Evolutionary conservation across 1,140 invertebrate species (phyloP).

Genomic region (Polyergus mexicanus): DNA sequence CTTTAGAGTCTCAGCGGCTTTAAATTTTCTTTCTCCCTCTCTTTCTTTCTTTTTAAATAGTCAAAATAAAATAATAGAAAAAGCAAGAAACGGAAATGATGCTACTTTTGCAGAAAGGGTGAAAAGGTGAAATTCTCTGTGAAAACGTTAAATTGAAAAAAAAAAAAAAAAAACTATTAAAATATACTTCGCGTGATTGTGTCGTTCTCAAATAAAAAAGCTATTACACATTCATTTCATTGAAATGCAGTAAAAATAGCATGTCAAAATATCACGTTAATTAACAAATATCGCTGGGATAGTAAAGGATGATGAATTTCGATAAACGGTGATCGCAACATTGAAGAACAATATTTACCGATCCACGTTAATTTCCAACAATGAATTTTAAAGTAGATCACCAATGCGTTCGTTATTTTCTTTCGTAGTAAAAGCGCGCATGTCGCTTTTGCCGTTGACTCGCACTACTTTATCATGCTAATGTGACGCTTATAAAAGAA

Average conservation of each 20-base stretch:
- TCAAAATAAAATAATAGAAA: background rate
- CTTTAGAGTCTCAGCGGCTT: too few species aligned
- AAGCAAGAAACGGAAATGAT: background rate
- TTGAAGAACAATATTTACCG: background rate
- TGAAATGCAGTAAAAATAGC: background rate
- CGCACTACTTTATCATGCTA: background rate
- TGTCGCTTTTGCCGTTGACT: background rate
- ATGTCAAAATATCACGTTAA: background rate
- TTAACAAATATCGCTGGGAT: background rate
- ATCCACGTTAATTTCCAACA: background rate
- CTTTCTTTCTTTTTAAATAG: background rate
- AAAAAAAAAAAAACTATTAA: too few species aligned
- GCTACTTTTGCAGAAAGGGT: background rate
- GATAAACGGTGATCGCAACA: constrained; percentile 3
- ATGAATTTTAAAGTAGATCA: constrained; percentile 1
- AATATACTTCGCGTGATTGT: background rate
- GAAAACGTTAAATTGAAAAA: background rate
- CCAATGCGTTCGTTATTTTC: background rate
- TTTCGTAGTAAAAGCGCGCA: background rate
- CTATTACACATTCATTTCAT: background rate
- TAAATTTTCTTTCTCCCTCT: too few species aligned
- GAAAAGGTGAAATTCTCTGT: background rate
- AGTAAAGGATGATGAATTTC: background rate
- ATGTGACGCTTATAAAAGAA: background rate
- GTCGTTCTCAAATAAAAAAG: background rate